Evolutionary conservation across 2,888 invertebrate species (phyloP), one percentile per base, ranked within the genome.

Genomic region (Hirtodrosophila histrioides): DNA sequence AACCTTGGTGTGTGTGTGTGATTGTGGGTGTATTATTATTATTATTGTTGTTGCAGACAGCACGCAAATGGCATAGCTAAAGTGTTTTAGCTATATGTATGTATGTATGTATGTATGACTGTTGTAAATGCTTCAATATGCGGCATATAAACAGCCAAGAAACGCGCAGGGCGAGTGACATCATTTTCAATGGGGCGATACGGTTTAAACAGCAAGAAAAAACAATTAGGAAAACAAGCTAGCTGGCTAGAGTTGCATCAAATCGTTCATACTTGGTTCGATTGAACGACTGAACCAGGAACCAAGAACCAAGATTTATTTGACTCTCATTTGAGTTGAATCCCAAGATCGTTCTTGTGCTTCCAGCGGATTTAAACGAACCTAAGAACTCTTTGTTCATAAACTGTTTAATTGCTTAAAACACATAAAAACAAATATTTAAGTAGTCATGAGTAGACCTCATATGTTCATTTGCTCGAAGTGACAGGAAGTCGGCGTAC

Each of bases 151-250:
- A 62, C 36, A 66, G 57, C 33, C 27, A 49, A 40, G 27, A 29
- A 43, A 44, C 41, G 36, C 24, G 40, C 46, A 53, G 65, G 69
- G 53, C 60, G 57, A 73, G 80, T 84, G 84, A 84, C 84, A 84
- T 84, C 88, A 84, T 86, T 76, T 86, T 73, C 68, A 69, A 71
- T 81, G 74, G 63, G 72, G 56, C 65, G 61, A 49, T 55, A 61
- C 63, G 63, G 67, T 80, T 85, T 75, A 78, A 81, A 75, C 73
- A 70, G 50, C 46, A 80, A 73, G 64, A 81, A 64, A 17, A 75
- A 79, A 65, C 83, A 86, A 86, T 77, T 74, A 74, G 74, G 63
- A 66, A 66, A 75, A 75, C 65, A 75, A 72, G 69, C 68, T 55
- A 73, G 74, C 7, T 31, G 17, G 17, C 17, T 17, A 17, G 17